Evolutionary conservation across 2,797 vertebrate species (phyloP).

Genomic region (Chelon labrosus): DNA sequence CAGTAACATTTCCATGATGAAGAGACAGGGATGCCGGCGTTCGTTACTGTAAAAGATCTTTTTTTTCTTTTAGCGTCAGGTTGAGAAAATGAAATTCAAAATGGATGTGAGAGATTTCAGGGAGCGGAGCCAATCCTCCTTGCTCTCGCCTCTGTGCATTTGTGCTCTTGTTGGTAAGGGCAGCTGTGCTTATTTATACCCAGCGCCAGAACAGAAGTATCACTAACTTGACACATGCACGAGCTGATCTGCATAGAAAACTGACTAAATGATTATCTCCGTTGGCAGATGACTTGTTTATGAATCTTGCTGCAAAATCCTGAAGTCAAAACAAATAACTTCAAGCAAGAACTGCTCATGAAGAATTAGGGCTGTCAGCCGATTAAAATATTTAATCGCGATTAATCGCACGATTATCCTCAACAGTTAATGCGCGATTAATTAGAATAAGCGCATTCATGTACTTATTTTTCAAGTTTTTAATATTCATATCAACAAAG

Average conservation of each 20-base stretch:
- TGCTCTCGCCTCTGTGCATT: neutral
- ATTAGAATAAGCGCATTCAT: too few relatives aligned
- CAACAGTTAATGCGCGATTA: too few relatives aligned
- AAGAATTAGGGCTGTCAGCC: too few relatives aligned
- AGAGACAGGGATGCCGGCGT: conserved; percentile 5
- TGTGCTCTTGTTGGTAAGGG: neutral
- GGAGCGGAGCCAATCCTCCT: conserved; percentile 11
- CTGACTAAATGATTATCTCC: neutral
- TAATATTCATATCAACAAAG: too few relatives aligned
- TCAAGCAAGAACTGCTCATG: too few relatives aligned
- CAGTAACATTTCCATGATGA: conserved; percentile 19
- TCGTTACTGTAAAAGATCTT: neutral
- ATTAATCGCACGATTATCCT: too few relatives aligned
- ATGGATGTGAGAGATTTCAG: conserved; percentile 33
- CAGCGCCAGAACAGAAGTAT: neutral
- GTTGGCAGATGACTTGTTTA: neutral
- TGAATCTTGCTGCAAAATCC: neutral
- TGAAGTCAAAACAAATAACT: too few relatives aligned
- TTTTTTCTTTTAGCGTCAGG: conserved; percentile 15
- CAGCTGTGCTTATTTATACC: neutral
- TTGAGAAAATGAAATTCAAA: conserved; percentile 48
- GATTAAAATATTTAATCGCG: too few relatives aligned
- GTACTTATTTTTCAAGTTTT: too few relatives aligned
- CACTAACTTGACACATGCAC: conserved; percentile 1
- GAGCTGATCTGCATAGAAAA: conserved; percentile 12